Percentiles rank a stretch among this genome's conserved stretches.
phyloP scores from a whole-genome alignment of 1,140 invertebrate species.

The Zaprionus africanus region DNA sequence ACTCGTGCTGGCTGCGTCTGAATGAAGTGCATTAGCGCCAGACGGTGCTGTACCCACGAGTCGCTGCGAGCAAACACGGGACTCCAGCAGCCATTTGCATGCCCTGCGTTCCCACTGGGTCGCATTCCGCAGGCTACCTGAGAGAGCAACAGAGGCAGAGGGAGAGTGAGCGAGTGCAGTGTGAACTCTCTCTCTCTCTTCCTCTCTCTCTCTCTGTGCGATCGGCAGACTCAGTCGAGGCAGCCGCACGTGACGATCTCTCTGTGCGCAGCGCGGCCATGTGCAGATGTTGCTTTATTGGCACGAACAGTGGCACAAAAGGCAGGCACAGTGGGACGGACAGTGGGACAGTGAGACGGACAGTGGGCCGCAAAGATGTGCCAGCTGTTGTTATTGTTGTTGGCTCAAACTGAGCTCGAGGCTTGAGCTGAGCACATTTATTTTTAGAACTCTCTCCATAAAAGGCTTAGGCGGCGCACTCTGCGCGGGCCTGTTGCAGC shows the following conservation, averaged over 20 bases:
- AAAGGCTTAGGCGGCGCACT: conserved; percentile 21
- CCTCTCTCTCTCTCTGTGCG: not conserved
- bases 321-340: not conserved
- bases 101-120: not conserved
- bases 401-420: not conserved
- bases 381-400: not conserved
- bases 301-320: conserved; percentile 10
- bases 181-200: not conserved
- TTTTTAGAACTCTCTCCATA: conserved; percentile 43
- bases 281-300: conserved; percentile 36
- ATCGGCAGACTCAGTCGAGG: conserved; percentile 16
- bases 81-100: conserved; percentile 5
- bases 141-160: not conserved
- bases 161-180: not conserved
- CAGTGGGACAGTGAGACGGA: not conserved
- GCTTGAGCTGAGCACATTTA: conserved; percentile 17
- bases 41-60: conserved; percentile 70
- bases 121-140: conserved; percentile 1
- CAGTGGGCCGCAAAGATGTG: not conserved
- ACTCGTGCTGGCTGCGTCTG: conserved; percentile 46
- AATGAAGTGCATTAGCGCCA: conserved; percentile 59
- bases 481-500: not conserved
- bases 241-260: conserved; percentile 41
- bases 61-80: conserved; percentile 1
- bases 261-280: conserved; percentile 2